These are phyloP conservation scores for Euproctis similis DNA, from an alignment of 2,888 invertebrate species.

Conservation along the genomic window DNA sequence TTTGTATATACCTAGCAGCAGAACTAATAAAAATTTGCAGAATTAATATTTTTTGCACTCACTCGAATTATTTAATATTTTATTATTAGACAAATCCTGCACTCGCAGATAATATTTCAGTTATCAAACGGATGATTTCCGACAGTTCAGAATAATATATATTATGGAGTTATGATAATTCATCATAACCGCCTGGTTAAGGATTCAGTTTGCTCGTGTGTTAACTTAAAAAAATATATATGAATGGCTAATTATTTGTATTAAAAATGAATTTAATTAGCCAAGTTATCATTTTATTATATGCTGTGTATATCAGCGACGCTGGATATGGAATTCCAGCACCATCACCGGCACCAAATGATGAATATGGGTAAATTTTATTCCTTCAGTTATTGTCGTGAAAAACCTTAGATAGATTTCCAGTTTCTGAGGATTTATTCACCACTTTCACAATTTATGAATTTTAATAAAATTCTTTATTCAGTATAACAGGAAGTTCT, in stretches of 20 bases:
- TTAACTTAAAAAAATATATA: slow-evolving; percentile 19
- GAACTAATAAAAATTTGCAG: no score
- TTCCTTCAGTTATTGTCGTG: no score
- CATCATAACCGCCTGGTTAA: slow-evolving; percentile 20
- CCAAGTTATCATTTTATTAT: slow-evolving; percentile 39
- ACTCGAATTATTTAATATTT: slow-evolving; percentile 14
- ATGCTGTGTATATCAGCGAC: slow-evolving; percentile 36
- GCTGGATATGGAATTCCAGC: slow-evolving; percentile 41
- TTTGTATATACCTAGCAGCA: no score
- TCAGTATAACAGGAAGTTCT: no score
- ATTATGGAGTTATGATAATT: slow-evolving; percentile 32
- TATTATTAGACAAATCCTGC: slow-evolving; percentile 27
- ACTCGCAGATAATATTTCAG: slow-evolving; percentile 25
- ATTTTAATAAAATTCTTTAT: no score
- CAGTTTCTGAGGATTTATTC: no score
- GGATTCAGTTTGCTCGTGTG: slow-evolving; percentile 47
- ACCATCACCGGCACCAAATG: slow-evolving; percentile 17
- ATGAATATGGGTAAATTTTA: slow-evolving; percentile 40
- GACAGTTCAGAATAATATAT: slow-evolving; percentile 45
- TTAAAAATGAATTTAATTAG: slow-evolving; percentile 38
- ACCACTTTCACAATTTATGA: no score
- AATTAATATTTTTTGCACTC: no score
- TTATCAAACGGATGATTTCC: slow-evolving; percentile 41
- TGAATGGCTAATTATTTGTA: slow-evolving; percentile 24
- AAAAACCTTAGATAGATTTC: no score